A percentile compares a stretch with the other conserved stretches of the same genome.
Conservation (phyloP, 2,888 invertebrate genomes). For the Epinotia bilunana region DNA sequence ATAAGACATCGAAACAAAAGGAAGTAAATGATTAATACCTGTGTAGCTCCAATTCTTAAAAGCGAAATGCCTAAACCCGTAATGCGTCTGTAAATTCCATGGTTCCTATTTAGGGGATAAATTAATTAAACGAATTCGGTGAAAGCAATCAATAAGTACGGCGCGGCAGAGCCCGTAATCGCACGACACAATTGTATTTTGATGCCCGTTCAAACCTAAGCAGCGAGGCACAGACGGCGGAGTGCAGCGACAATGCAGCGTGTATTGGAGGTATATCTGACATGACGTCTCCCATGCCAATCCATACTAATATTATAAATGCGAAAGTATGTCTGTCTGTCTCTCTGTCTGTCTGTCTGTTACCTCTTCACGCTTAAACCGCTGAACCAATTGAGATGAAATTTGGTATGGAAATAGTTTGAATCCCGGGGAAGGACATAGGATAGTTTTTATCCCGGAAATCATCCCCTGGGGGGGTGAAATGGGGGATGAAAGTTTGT, state of each 20-base stretch:
- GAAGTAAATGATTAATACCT: not conserved
- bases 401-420: too few relatives aligned
- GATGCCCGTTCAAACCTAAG: slow-evolving; percentile 56
- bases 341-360: too few relatives aligned
- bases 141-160: slow-evolving; percentile 68
- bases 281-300: not conserved
- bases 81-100: slow-evolving; percentile 20
- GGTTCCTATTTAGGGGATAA: slow-evolving; percentile 46
- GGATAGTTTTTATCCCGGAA: too few relatives aligned
- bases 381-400: too few relatives aligned
- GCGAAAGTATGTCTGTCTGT: too few relatives aligned
- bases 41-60: slow-evolving; percentile 4
- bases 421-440: too few relatives aligned
- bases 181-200: slow-evolving; percentile 69
- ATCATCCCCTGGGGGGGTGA: too few relatives aligned
- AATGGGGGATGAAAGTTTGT: too few relatives aligned
- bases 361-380: too few relatives aligned
- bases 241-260: not conserved
- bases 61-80: slow-evolving; percentile 8
- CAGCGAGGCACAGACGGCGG: not conserved
- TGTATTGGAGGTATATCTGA: not conserved
- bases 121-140: slow-evolving; percentile 64
- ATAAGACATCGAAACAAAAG: not conserved
- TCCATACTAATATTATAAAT: too few relatives aligned
- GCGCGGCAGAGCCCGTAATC: slow-evolving; percentile 68